These are phyloP conservation scores for Protobothrops mucrosquamatus DNA, from an alignment of 2,113 vertebrate species.

Conservation along the genomic window DNA sequence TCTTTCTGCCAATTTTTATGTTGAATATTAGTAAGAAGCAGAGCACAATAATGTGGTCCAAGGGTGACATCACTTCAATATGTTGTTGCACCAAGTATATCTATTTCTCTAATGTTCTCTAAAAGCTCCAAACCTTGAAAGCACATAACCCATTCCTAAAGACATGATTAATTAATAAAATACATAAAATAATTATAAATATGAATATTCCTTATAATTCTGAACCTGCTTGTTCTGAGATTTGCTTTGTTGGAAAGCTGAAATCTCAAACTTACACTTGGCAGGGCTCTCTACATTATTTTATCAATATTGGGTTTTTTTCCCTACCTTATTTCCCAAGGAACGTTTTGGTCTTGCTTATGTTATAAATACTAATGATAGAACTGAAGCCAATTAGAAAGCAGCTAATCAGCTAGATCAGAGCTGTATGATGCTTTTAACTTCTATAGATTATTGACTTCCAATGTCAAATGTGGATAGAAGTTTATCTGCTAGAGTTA, in stretches of 20 bases:
- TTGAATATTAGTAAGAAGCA: not conserved
- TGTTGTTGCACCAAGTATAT: not conserved
- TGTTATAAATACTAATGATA: slow-evolving; percentile 41
- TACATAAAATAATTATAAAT: not conserved
- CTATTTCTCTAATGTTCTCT: not conserved
- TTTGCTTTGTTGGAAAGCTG: not conserved
- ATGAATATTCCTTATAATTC: not conserved
- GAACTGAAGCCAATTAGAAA: slow-evolving; percentile 41
- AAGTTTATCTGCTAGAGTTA: slow-evolving; percentile 48
- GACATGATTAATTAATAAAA: not conserved
- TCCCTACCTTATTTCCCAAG: fast-evolving
- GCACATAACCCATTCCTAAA: not conserved
- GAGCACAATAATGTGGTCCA: not conserved
- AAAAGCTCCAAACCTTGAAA: not conserved
- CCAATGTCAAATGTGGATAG: slow-evolving; percentile 44
- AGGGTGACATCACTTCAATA: not conserved
- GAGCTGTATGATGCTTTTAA: slow-evolving; percentile 46
- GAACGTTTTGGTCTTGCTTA: slow-evolving; percentile 25
- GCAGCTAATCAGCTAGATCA: slow-evolving; percentile 7
- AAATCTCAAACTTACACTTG: not conserved
- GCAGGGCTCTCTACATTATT: fast-evolving
- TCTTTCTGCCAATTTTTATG: not conserved
- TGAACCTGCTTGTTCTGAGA: not conserved
- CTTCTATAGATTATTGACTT: slow-evolving; percentile 43
- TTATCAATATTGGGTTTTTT: not conserved